Evolutionary conservation across 2,113 vertebrate genomes (phyloP).

Genomic region (Trinectes maculatus): DNA sequence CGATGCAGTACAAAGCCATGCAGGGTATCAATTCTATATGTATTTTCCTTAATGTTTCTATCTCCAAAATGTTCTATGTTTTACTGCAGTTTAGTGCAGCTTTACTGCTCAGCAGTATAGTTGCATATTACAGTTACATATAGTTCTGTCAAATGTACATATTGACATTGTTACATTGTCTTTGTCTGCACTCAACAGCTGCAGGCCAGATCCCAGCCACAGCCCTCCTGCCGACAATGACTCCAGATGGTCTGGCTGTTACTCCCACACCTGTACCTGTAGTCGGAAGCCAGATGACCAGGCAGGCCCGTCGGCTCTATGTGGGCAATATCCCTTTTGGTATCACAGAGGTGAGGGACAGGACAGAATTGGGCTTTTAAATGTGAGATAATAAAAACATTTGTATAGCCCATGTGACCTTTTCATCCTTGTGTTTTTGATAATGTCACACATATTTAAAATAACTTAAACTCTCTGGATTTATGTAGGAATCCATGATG

Average conservation of each 20-base stretch:
- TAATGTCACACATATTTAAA: not conserved
- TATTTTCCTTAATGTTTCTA: not conserved
- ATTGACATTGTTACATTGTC: conserved; percentile 5
- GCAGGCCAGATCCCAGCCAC: conserved; percentile 95
- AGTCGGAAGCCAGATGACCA: conserved; percentile 94
- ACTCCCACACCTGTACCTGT: conserved; percentile 92
- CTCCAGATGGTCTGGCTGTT: conserved; percentile 90
- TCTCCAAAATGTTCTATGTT: not conserved
- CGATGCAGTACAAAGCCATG: conserved; percentile 98
- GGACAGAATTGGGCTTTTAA: not conserved
- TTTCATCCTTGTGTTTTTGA: not conserved
- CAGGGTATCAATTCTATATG: conserved; percentile 80
- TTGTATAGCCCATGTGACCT: not conserved
- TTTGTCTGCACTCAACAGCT: conserved; percentile 72
- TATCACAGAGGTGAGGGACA: conserved; percentile 87
- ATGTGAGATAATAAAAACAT: not conserved
- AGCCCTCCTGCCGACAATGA: conserved; percentile 92
- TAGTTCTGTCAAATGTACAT: not conserved
- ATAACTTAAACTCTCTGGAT: not conserved
- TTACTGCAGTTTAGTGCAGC: not conserved
- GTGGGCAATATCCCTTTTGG: conserved; percentile 95
- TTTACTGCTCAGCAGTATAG: not conserved
- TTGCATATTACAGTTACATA: no score
- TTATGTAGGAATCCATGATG: conserved; percentile 91
- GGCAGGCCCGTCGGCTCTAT: conserved; percentile 91